Conservation (phyloP, 2,888 invertebrate genomes). For the Caenorhabditis angaria region DNA sequence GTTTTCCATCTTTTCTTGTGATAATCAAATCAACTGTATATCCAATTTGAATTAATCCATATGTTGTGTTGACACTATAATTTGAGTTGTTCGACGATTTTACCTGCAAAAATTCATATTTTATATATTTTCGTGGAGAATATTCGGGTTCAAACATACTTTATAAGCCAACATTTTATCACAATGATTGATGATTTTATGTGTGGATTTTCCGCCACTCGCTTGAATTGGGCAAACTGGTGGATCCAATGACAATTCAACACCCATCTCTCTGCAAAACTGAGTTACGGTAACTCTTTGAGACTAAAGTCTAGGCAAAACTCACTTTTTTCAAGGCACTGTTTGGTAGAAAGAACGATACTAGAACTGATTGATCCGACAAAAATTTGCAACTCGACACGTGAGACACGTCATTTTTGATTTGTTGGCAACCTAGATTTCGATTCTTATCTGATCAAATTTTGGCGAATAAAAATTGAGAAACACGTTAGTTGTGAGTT, state of each 20-base stretch:
- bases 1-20: conserved; percentile 57
- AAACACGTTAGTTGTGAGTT: neutral
- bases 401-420: conserved; percentile 4
- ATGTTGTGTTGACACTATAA: conserved; percentile 54
- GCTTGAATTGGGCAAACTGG: conserved; percentile 60
- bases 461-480: neutral
- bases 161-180: conserved; percentile 60
- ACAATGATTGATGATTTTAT: conserved; percentile 60
- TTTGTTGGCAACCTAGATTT: neutral
- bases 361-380: neutral
- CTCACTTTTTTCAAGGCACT: neutral
- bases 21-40: conserved; percentile 49
- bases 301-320: neutral
- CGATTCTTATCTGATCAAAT: neutral
- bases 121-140: neutral
- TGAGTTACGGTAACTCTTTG: no score
- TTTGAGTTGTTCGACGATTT: conserved; percentile 60
- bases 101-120: conserved; percentile 29
- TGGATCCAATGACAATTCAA: conserved; percentile 47
- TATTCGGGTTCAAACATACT: conserved; percentile 17
- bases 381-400: neutral
- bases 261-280: conserved; percentile 23
- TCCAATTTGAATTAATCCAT: conserved; percentile 50
- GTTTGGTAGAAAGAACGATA: neutral
- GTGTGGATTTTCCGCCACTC: conserved; percentile 58